phyloP scores from a whole-genome alignment of 2,888 invertebrate species.

The Amphiduros pacificus region DNA sequence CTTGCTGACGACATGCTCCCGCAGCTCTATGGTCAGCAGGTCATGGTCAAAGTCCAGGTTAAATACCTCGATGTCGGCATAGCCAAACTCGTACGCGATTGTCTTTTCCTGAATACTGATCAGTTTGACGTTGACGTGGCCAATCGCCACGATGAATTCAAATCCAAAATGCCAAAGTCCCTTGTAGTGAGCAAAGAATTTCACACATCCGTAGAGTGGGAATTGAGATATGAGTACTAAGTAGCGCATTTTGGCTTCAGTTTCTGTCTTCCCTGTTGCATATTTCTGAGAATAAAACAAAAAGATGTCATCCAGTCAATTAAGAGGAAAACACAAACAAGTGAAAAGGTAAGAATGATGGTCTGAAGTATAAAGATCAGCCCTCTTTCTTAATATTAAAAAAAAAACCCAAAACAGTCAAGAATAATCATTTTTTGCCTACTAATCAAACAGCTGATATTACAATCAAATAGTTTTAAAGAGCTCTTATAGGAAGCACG shows the following conservation, averaged over 20 bases:
- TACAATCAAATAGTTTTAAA: too few relatives aligned
- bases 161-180: conserved; percentile 89
- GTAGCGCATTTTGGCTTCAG: conserved; percentile 65
- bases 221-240: conserved; percentile 96
- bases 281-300: conserved; percentile 17
- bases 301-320: too few relatives aligned
- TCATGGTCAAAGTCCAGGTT: conserved; percentile 89
- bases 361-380: too few relatives aligned
- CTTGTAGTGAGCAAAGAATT: conserved; percentile 86
- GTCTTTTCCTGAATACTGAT: conserved; percentile 91
- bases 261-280: conserved; percentile 13
- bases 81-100: conserved; percentile 87
- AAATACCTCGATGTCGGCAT: conserved; percentile 86
- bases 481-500: too few relatives aligned
- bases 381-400: too few relatives aligned
- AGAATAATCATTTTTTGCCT: too few relatives aligned
- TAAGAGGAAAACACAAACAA: too few relatives aligned
- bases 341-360: too few relatives aligned
- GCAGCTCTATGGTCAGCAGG: conserved; percentile 86
- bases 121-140: conserved; percentile 86
- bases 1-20: conserved; percentile 64
- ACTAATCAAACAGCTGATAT: too few relatives aligned
- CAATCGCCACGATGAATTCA: conserved; percentile 77
- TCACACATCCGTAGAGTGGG: conserved; percentile 84
- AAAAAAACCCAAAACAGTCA: too few relatives aligned